Conservation (phyloP, 2,113 vertebrate species). For the Nannobrachium achirus region DNA sequence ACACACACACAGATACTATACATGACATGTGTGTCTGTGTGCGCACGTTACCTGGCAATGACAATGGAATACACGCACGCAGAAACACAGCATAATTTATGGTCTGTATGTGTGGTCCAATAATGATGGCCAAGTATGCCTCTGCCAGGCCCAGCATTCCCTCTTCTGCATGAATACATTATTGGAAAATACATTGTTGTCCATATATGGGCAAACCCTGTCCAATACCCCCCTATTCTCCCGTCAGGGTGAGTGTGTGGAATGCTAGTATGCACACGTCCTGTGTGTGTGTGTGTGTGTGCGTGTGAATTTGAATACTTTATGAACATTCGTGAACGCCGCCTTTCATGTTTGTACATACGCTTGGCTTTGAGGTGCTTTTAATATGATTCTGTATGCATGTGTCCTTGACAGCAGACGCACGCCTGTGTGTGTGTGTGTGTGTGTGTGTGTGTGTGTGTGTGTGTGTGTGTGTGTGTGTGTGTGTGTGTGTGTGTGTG, state of each 20-base stretch:
- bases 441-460: conserved; percentile 11
- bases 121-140: conserved; percentile 22
- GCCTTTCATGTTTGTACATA: neutral
- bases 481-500: conserved; percentile 7
- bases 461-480: neutral
- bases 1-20: no score
- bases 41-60: no score
- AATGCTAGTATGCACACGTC: neutral
- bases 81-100: neutral
- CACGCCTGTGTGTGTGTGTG: no score
- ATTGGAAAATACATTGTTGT: conserved; percentile 10
- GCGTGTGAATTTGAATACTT: conserved; percentile 1
- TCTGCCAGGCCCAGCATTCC: conserved; percentile 5
- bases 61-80: neutral
- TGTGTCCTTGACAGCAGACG: no score
- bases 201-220: conserved; percentile 11
- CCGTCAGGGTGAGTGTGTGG: neutral
- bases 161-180: conserved; percentile 17
- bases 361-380: no score
- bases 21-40: conserved; percentile 7
- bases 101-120: conserved; percentile 12
- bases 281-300: neutral
- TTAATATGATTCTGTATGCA: no score
- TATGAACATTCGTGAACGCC: neutral
- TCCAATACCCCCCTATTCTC: neutral